phyloP scores from a whole-genome alignment of 2,113 vertebrate species.

The Cyprinodon tularosa region DNA sequence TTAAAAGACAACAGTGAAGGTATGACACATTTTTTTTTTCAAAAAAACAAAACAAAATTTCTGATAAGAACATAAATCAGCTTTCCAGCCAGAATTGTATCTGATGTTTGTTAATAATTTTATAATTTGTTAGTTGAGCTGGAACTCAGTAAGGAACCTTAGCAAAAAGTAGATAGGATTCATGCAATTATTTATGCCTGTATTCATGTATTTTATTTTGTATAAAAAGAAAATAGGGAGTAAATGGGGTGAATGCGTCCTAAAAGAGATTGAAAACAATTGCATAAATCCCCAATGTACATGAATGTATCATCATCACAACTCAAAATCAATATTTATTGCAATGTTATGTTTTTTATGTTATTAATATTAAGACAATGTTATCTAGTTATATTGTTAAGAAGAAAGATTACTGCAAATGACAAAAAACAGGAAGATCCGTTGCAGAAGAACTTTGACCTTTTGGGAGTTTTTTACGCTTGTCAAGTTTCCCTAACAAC shows the following conservation, averaged over 20 bases:
- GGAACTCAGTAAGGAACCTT: not conserved
- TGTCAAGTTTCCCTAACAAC: conserved; percentile 25
- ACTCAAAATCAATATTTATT: not conserved
- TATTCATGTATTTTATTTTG: not conserved
- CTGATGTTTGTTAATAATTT: not conserved
- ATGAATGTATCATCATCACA: not conserved
- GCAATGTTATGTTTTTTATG: not conserved
- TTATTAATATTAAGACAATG: not conserved
- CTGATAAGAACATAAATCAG: not conserved
- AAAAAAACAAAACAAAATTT: not conserved
- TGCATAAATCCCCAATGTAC: too few species aligned
- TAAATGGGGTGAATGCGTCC: too few species aligned
- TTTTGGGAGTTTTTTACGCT: conserved; percentile 34
- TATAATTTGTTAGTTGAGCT: not conserved
- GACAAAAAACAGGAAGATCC: conserved; percentile 1
- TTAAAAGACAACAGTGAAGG: not conserved
- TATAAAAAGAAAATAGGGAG: too few species aligned
- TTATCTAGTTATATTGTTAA: not conserved
- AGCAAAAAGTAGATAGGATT: not conserved
- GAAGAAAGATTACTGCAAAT: not conserved
- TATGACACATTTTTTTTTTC: too few species aligned
- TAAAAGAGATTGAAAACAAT: too few species aligned
- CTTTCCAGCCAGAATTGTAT: not conserved
- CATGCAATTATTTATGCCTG: not conserved
- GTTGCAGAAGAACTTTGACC: not conserved